phyloP scores from a whole-genome alignment of 2,113 vertebrate species.

The Scalopus aquaticus region DNA sequence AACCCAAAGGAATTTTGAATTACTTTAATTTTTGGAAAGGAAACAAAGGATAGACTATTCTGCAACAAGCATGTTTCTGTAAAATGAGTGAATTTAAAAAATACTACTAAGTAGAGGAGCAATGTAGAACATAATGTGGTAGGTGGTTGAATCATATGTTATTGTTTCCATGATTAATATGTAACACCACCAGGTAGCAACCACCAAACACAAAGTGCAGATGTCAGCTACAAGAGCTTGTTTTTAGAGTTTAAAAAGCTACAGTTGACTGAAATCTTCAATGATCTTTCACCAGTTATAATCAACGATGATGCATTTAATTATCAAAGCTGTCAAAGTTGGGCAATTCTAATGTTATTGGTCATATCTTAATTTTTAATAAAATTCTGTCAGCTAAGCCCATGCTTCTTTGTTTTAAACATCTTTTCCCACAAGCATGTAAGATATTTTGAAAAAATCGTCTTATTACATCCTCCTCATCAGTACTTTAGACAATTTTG shows the following conservation, averaged over 20 bases:
- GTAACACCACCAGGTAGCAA: neutral
- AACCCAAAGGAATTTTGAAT: neutral
- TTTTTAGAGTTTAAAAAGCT: neutral
- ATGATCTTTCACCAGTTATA: neutral
- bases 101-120: neutral
- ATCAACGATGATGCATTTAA: neutral
- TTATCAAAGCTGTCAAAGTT: neutral
- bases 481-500: neutral
- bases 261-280: neutral
- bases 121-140: neutral
- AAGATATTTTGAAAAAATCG: neutral
- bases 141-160: neutral
- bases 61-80: neutral
- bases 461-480: neutral
- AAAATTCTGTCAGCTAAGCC: neutral
- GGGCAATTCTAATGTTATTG: neutral
- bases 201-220: neutral
- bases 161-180: neutral
- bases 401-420: conserved; percentile 4
- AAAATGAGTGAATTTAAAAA: neutral
- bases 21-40: conserved; percentile 47
- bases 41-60: neutral
- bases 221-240: neutral
- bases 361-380: conserved; percentile 6
- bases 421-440: neutral